phyloP scores from a whole-genome alignment of 1,140 invertebrate species.

The Lineus longissimus region DNA sequence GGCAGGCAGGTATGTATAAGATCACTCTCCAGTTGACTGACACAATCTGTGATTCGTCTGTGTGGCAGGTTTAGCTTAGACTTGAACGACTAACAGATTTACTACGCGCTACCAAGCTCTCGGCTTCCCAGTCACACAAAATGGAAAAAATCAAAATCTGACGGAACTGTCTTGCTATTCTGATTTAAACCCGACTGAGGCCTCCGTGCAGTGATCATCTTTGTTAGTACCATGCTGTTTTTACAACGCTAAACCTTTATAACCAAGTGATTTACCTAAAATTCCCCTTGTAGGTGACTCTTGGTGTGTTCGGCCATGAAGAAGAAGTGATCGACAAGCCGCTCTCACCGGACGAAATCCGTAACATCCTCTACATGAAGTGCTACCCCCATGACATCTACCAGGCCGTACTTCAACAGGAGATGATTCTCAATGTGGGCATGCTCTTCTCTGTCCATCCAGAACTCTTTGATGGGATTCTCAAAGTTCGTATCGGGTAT shows the following conservation, averaged over 20 bases:
- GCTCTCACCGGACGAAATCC: constrained; percentile 87
- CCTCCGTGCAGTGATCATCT: no score
- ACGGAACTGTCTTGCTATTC: background rate
- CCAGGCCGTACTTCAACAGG: constrained; percentile 93
- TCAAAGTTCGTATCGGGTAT: constrained; percentile 89
- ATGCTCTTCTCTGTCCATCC: constrained; percentile 87
- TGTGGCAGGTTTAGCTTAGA: no score
- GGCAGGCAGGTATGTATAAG: constrained; percentile 79
- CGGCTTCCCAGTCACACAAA: no score
- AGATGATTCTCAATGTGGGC: constrained; percentile 91
- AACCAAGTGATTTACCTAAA: no score
- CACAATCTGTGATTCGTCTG: no score
- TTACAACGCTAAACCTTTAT: no score
- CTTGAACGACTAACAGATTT: no score
- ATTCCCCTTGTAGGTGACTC: constrained; percentile 68
- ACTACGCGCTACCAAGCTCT: no score
- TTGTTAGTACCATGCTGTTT: no score
- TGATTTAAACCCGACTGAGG: no score
- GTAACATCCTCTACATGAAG: constrained; percentile 48
- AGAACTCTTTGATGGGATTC: constrained; percentile 89
- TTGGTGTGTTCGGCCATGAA: constrained; percentile 88
- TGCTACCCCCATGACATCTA: constrained; percentile 79
- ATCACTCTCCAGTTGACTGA: no score
- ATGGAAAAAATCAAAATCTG: background rate
- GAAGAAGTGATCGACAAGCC: constrained; percentile 96